Conservation (phyloP, 2,888 invertebrate genomes). For the Cataglyphis rosenhaueri region DNA sequence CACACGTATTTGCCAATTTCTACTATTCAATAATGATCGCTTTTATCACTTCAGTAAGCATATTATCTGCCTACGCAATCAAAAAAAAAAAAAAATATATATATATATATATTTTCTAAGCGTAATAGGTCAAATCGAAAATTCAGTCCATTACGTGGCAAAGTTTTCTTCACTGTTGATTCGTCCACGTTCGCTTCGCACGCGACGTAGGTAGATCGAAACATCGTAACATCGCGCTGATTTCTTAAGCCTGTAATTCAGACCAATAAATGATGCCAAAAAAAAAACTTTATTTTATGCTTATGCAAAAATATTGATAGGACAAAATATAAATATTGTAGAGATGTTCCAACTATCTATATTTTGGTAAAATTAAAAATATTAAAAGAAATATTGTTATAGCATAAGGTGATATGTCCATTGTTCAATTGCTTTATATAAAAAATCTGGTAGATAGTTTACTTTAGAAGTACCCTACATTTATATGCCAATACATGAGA, state of each 20-base stretch:
- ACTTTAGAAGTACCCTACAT: no score
- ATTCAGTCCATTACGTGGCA: constrained; percentile 32
- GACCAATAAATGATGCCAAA: not conserved
- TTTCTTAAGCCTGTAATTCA: constrained; percentile 17
- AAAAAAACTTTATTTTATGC: not conserved
- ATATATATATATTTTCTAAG: not conserved
- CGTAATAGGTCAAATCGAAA: constrained; percentile 34
- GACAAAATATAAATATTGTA: not conserved
- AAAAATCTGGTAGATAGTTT: no score
- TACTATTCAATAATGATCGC: constrained; percentile 3
- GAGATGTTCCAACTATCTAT: no score
- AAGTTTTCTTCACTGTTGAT: constrained; percentile 45
- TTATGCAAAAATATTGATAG: not conserved
- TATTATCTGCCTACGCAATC: not conserved
- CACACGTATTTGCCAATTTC: not conserved
- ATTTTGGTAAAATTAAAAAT: no score
- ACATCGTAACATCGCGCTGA: constrained; percentile 8
- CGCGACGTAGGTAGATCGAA: constrained; percentile 39
- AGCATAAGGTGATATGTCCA: no score
- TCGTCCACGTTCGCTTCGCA: constrained; percentile 9
- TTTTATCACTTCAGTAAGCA: constrained; percentile 19
- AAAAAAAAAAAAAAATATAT: not conserved
- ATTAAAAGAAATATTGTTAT: no score
- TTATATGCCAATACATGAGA: no score
- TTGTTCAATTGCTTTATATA: no score